Base-by-base conservation (phyloP, 2,113 vertebrate species). In the Phoxinus phoxinus region DNA sequence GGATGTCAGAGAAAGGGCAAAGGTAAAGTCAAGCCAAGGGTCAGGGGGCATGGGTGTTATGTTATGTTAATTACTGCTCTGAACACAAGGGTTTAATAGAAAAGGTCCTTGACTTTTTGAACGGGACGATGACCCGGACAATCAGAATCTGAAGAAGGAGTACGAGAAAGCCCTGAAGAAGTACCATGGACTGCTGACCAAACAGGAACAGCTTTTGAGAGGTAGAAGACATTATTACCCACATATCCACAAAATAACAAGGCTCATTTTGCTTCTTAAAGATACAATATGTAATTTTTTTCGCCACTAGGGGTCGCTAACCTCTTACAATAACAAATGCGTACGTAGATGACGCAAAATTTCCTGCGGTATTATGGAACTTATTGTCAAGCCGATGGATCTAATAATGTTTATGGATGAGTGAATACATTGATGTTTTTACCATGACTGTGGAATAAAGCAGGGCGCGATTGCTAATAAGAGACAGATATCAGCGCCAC, bases 151-250 rank as follows among this genome's bases (percentile, higher is more conserved):
- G 90, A 98, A 95, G 93, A 98, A 97, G 82, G 97, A 99, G 30
- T 96, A 97, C 85, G 97, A 98, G 86, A 98, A 98, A 93, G 94
- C 96, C 4, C 93, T 95, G 44, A 98, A 96, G 90, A 99, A 98
- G 74, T 99, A 98, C 89, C 97, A 97, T 75, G 95, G 96, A 0
- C 95, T 99, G 69, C 95, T 98, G 90, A 92, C 95, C 72, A 99
- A 99, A 89, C 98, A 99, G 92, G 98, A 99, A 4, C 97, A 98
- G 89, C 95, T 99, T 2, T 94, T 99, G 86, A 92, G 95, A 96
- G 97, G 97, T 98, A 95, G 67, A 27, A 35, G 2, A 77, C 27
- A 32, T 23, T 35, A 19, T 35, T 21, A 58, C 11, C 27, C 51
- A 56, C n/a, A 46, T 44, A 46, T 23, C 71, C 71, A 25, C 37